Conservation (phyloP, 2,113 vertebrate genomes). For the Mesitornis unicolor region DNA sequence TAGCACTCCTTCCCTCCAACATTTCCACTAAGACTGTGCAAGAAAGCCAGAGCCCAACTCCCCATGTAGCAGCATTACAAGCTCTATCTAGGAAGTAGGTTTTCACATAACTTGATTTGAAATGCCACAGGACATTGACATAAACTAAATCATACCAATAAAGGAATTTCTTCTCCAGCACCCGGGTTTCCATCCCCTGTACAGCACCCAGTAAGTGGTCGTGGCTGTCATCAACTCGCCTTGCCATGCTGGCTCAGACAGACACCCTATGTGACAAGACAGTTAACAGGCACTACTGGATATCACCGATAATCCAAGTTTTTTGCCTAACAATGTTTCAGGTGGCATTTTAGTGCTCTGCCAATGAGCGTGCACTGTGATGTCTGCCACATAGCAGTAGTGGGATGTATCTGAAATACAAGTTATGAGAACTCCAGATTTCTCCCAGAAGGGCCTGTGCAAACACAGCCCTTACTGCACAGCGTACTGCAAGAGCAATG, state of each 20-base stretch:
- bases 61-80: fast-evolving
- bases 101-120: neutral
- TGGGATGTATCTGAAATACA: neutral
- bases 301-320: neutral
- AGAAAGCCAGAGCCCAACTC: neutral
- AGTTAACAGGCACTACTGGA: neutral
- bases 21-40: fast-evolving
- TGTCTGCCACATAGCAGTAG: neutral
- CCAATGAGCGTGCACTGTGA: neutral
- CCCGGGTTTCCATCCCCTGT: neutral
- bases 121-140: neutral
- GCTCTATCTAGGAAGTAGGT: neutral
- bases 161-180: neutral
- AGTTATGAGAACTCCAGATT: neutral
- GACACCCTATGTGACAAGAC: neutral
- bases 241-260: fast-evolving
- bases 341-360: neutral
- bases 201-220: neutral
- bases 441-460: too few species aligned
- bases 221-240: too few species aligned
- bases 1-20: neutral
- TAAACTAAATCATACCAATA: neutral
- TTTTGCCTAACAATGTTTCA: neutral
- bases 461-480: neutral
- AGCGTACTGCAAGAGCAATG: fast-evolving